Conservation (phyloP, 2,888 invertebrate species). For the Macrosiphum euphorbiae region DNA sequence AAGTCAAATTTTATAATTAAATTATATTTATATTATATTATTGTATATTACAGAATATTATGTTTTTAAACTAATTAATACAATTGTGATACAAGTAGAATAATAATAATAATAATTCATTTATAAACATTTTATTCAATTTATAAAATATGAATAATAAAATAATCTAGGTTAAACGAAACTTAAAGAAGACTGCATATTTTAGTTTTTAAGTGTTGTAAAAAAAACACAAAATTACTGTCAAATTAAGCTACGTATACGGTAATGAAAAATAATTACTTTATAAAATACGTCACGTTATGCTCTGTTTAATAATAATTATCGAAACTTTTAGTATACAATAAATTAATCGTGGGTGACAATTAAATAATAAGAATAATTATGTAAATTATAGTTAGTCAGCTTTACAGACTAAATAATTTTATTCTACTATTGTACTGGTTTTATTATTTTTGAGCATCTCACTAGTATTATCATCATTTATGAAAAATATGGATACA, state of each 20-base stretch:
- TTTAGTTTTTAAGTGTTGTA: not conserved
- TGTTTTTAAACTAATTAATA: not conserved
- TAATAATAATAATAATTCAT: too few relatives aligned
- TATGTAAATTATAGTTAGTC: not conserved
- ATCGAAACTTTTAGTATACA: not conserved
- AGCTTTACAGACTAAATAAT: constrained; percentile 20
- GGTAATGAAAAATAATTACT: not conserved
- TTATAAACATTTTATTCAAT: not conserved
- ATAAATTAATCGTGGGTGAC: constrained; percentile 50
- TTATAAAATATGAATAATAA: not conserved
- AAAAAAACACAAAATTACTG: not conserved
- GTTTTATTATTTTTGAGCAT: not conserved
- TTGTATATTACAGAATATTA: too few relatives aligned
- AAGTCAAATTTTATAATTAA: too few relatives aligned
- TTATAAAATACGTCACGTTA: constrained; percentile 14
- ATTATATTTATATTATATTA: too few relatives aligned
- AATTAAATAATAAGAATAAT: constrained; percentile 35
- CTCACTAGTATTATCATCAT: not conserved
- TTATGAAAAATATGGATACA: constrained; percentile 9
- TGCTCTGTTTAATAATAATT: constrained; percentile 51
- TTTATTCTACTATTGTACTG: not conserved
- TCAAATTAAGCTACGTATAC: not conserved
- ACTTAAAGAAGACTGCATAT: not conserved
- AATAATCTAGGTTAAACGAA: constrained; percentile 18
- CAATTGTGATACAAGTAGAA: not conserved